Evolutionary conservation across 1,140 invertebrate genomes (phyloP).

Genomic region (Papilio helenus): DNA sequence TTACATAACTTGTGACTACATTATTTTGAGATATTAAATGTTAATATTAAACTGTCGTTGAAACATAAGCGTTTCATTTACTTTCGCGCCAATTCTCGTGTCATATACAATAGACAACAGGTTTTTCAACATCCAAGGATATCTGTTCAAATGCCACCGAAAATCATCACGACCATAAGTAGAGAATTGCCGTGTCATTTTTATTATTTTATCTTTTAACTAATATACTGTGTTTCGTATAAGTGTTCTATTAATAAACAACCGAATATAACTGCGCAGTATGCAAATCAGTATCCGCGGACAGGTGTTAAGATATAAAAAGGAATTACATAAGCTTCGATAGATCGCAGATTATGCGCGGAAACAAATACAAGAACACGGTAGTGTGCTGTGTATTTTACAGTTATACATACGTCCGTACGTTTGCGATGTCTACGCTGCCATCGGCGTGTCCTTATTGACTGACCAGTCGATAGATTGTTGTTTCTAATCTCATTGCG

Average conservation of each 20-base stretch:
- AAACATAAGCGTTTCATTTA: background rate
- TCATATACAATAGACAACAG: background rate
- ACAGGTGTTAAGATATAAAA: slow-evolving; percentile 13
- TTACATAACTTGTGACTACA: background rate
- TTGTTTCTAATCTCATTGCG: slow-evolving; percentile 25
- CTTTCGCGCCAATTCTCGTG: background rate
- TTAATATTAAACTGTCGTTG: background rate
- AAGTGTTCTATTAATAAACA: background rate
- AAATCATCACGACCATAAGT: background rate
- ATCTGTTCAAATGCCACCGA: background rate
- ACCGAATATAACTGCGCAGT: background rate
- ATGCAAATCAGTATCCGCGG: slow-evolving; percentile 8
- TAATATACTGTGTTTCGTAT: background rate
- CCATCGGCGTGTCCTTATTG: slow-evolving; percentile 27
- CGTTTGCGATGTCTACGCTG: background rate
- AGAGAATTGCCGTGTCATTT: background rate
- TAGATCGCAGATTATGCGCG: background rate
- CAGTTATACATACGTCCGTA: background rate
- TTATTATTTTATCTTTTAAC: background rate
- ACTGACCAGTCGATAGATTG: slow-evolving; percentile 34
- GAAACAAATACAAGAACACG: slow-evolving; percentile 17
- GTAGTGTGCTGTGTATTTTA: background rate
- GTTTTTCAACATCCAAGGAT: background rate
- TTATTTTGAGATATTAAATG: background rate
- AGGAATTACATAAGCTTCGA: slow-evolving; percentile 5